These are phyloP conservation scores for Pogonophryne albipinna DNA, from an alignment of 2,797 vertebrate genomes.

Conservation along the genomic window DNA sequence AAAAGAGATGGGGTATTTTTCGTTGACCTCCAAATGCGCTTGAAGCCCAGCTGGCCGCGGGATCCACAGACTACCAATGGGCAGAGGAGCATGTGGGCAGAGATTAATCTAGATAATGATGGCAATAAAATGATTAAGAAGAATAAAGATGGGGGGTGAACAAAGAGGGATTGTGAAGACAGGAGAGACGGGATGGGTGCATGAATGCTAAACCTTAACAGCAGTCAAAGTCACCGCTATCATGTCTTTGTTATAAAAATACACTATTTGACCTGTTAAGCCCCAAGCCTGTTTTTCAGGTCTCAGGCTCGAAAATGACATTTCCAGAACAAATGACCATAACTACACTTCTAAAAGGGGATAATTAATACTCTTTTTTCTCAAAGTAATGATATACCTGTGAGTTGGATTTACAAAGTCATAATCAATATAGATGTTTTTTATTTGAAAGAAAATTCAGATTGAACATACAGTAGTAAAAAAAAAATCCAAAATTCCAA, in stretches of 20 bases:
- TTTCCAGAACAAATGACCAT: too few species aligned
- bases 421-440: too few species aligned
- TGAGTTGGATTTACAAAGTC: too few species aligned
- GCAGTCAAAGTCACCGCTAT: conserved; percentile 68
- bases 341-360: too few species aligned
- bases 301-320: too few species aligned
- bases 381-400: too few species aligned
- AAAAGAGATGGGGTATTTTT: conserved; percentile 15
- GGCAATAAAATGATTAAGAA: conserved; percentile 63
- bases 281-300: too few species aligned
- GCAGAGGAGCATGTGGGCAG: conserved; percentile 59
- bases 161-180: conserved; percentile 31
- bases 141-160: conserved; percentile 44
- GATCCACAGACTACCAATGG: conserved; percentile 64
- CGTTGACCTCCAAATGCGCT: conserved; percentile 46
- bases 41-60: conserved; percentile 49
- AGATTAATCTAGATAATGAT: conserved; percentile 71
- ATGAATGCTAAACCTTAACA: conserved; percentile 58
- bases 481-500: too few species aligned
- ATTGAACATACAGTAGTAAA: too few species aligned
- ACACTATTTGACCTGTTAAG: not conserved
- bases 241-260: conserved; percentile 47
- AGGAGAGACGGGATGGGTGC: conserved; percentile 28
- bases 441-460: too few species aligned
- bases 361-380: too few species aligned